Evolutionary conservation across 2,113 vertebrate genomes (phyloP), one percentile per base, ranked within the genome.

Genomic region (Trichechus manatus): DNA sequence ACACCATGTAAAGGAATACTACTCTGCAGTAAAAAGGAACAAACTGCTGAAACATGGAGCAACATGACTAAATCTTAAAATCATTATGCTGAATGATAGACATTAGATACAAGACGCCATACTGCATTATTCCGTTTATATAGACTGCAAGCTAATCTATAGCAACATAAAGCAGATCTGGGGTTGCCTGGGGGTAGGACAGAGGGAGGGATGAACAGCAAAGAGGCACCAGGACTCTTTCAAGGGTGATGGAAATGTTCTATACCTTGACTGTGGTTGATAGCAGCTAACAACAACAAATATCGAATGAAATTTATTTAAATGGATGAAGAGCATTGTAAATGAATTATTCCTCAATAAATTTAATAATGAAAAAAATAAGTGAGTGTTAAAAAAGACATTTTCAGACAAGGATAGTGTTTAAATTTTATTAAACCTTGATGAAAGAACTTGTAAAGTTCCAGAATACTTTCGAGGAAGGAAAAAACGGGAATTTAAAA

Each of bases 401-500:
- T 93, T 96, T 89, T 96, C 20, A 88, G 56, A 64, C 2, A n/a
- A 83, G 87, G 68, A 87, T 92, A 79, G n/a, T 93, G 33, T 63
- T 93, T 88, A 89, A 56, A 23, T 93, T 89, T 95, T 56, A 86
- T 86, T 61, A 93, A 77, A 27, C 0, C 29, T 33, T 74, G 68
- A 90, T 89, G 85, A 85, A 91, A 81, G 47, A 81, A 44, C 42
- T 96, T 82, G 36, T 81, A 81, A 81, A 83, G 77, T 95, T 77
- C 23, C 94, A 78, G 82, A 92, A 89, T 95, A 85, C 23, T 96
- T 66, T 81, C 59, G n/a, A 59, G 53, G 74, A 91, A 85, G 81
- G 64, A 82, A 72, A 91, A 66, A 11, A 75, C 81, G 61, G 23
- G 47, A 77, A 56, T 9, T 25, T 19, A 3, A 89, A 93, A 63